Evolutionary conservation across 2,113 vertebrate species (phyloP).

Genomic region (Pachyramphus minor): DNA sequence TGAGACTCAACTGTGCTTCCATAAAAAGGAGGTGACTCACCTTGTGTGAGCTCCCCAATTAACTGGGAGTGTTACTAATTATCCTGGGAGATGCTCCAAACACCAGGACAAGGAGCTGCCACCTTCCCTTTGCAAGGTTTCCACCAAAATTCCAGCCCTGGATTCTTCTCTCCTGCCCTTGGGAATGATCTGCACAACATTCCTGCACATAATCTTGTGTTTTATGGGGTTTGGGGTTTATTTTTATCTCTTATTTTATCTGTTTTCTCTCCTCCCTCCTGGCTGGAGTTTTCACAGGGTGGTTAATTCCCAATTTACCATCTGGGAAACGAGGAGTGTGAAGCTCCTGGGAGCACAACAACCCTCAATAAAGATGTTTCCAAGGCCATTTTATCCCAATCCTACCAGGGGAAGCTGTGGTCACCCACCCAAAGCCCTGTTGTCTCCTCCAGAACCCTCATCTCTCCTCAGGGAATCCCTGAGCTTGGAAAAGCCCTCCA

Average conservation of each 20-base stretch:
- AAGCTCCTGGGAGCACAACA: neutral
- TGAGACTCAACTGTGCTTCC: neutral
- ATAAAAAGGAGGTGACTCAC: neutral
- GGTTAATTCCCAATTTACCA: neutral
- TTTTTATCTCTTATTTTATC: too few relatives aligned
- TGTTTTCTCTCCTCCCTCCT: neutral
- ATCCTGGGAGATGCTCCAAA: neutral
- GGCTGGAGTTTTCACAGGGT: neutral
- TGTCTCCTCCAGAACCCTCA: neutral
- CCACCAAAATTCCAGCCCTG: too few relatives aligned
- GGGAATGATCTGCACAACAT: neutral
- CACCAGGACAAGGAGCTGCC: too few relatives aligned
- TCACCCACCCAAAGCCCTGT: neutral
- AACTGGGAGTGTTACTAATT: neutral
- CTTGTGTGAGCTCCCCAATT: neutral
- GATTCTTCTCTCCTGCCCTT: neutral
- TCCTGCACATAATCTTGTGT: neutral
- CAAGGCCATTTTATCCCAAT: too few relatives aligned
- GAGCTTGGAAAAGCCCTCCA: too few relatives aligned
- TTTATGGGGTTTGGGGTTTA: too few relatives aligned
- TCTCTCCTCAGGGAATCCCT: neutral
- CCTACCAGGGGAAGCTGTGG: rapidly evolving
- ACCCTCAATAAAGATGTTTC: rapidly evolving
- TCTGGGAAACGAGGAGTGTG: neutral
- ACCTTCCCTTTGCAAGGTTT: too few relatives aligned